phyloP scores from a whole-genome alignment of 1,140 invertebrate species.

The Drosophila varians region DNA sequence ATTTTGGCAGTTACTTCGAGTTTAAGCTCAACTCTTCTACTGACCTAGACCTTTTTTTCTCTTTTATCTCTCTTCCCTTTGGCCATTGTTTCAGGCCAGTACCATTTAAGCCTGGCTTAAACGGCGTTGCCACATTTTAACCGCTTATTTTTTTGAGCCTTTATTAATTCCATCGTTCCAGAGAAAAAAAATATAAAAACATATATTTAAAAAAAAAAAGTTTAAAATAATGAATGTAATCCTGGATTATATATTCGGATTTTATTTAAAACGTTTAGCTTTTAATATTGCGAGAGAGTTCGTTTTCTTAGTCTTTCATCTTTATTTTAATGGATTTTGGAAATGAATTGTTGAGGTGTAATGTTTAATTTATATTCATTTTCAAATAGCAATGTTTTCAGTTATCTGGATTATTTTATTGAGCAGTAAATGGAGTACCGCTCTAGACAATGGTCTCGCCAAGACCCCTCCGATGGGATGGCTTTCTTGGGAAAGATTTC shows the following conservation, averaged over 20 bases:
- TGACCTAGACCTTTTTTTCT: constrained; percentile 26
- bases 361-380: not conserved
- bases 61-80: constrained; percentile 30
- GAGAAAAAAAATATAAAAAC: too few species aligned
- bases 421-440: constrained; percentile 48
- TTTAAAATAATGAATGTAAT: too few species aligned
- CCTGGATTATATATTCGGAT: too few species aligned
- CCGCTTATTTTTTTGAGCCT: not conserved
- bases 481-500: constrained; percentile 96
- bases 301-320: too few species aligned
- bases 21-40: constrained; percentile 22
- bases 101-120: constrained; percentile 8
- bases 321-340: too few species aligned
- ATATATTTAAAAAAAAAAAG: not conserved
- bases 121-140: constrained; percentile 24
- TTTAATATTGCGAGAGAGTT: too few species aligned
- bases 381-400: constrained; percentile 22
- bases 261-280: too few species aligned
- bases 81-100: constrained; percentile 20
- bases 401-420: constrained; percentile 62
- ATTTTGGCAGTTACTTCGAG: constrained; percentile 17
- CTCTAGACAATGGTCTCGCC: constrained; percentile 91
- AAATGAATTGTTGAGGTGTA: not conserved
- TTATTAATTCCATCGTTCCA: constrained; percentile 2
- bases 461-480: constrained; percentile 93